These are phyloP conservation scores for Muschampia plurimacula DNA, from an alignment of 2,888 invertebrate species.

Conservation along the genomic window DNA sequence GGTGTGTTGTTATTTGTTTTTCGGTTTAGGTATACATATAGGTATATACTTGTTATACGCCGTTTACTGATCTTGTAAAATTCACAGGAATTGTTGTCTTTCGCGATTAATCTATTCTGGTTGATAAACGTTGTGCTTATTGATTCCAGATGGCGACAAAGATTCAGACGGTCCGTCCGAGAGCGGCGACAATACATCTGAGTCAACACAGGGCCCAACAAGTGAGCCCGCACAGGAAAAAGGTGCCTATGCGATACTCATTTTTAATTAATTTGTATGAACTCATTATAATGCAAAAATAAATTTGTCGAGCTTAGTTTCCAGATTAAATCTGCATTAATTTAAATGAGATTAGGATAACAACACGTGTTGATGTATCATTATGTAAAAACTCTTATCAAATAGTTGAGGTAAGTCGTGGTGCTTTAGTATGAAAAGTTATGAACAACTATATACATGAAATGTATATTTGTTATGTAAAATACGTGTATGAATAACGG, in stretches of 20 bases:
- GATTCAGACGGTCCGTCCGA: constrained; percentile 83
- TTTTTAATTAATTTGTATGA: background rate
- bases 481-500: background rate
- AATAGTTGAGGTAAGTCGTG: background rate
- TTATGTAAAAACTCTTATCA: background rate
- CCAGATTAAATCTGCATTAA: background rate
- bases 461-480: background rate
- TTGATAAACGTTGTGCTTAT: constrained; percentile 50
- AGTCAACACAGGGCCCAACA: constrained; percentile 75
- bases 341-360: constrained; percentile 5
- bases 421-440: background rate
- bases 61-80: too few species aligned
- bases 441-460: background rate
- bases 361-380: background rate
- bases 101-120: constrained; percentile 44
- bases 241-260: constrained; percentile 59
- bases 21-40: too few species aligned
- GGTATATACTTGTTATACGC: too few species aligned
- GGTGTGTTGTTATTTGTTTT: too few species aligned
- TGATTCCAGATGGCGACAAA: constrained; percentile 80
- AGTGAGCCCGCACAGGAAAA: constrained; percentile 82
- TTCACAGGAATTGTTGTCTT: background rate
- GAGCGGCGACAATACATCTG: constrained; percentile 83
- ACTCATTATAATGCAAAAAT: background rate
- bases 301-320: background rate